These are phyloP conservation scores for Mythimna lalbum DNA, from an alignment of 2,888 invertebrate genomes.

Conservation along the genomic window DNA sequence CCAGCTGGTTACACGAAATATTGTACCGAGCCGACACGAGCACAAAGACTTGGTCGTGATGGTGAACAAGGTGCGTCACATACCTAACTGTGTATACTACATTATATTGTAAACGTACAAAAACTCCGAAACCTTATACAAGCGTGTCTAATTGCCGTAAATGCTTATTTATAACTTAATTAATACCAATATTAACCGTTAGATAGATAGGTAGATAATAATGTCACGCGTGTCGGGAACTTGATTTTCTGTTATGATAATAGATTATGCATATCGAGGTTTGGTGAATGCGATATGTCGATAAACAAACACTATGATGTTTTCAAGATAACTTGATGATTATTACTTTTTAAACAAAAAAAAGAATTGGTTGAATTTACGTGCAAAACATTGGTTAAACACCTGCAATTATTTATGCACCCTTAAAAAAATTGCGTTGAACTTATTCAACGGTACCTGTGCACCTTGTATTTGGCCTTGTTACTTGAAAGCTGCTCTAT, in stretches of 20 bases:
- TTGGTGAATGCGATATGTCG: constrained; percentile 28
- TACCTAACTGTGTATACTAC: constrained; percentile 56
- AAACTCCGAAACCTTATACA: constrained; percentile 49
- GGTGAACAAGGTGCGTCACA: constrained; percentile 36
- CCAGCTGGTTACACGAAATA: constrained; percentile 49
- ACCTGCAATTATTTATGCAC: constrained; percentile 48
- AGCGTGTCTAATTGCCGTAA: constrained; percentile 55
- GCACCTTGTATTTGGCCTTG: constrained; percentile 37
- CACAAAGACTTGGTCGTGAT: constrained; percentile 32
- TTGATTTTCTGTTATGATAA: constrained; percentile 51
- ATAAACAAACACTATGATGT: constrained; percentile 22
- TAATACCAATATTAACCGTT: constrained; percentile 59
- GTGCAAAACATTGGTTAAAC: constrained; percentile 17
- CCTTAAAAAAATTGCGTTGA: constrained; percentile 30
- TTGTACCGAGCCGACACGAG: constrained; percentile 36
- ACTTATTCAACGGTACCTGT: constrained; percentile 34
- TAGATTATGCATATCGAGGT: constrained; percentile 32
- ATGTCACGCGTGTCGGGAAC: constrained; percentile 48
- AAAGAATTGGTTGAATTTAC: neutral
- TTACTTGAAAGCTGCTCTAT: constrained; percentile 18
- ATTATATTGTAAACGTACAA: constrained; percentile 40
- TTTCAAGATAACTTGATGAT: neutral
- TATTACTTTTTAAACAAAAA: neutral
- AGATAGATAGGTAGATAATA: constrained; percentile 49
- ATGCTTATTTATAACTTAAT: constrained; percentile 62